Base-by-base conservation (phyloP, 2,113 vertebrate genomes). In the Anguilla rostrata region DNA sequence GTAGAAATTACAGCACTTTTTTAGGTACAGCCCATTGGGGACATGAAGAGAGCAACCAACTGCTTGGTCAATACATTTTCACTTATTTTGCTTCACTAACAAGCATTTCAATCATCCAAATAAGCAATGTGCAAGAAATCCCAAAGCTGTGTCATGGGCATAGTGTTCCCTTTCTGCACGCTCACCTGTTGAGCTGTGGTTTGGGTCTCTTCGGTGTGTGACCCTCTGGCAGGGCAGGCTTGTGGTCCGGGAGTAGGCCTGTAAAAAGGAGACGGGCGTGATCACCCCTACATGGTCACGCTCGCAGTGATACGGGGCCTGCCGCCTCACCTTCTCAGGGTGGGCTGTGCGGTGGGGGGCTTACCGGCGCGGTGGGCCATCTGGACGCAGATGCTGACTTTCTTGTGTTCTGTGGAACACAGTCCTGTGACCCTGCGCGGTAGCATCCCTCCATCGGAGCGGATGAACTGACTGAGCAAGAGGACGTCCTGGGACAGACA, bases 211-310 rank as follows among this genome's bases (percentile, higher is more conserved):
- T 98, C 34, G 96, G 93, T 88, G 96, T 84, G 49, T 95, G 94
- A 83, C 94, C 98, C 90, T 98, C 97, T 83, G 97, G 97, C 91
- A 97, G 95, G 86, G 2, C 88, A 83, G 98, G 98, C 91, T 91
- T 97, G 91, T 99, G 98, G 92, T 99, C 93, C 89, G 98, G 98
- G n/a, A 99, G 92, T n/a, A 99, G 95, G 92, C 98, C 98, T 99
- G 92, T 89, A 91, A 88, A 34, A 87, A 41, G 29, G 53, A 60
- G 16, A 81, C 4, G 41, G 16, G 4, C 66, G 20, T 43, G 43
- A 85, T 66, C 46, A 83, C 39, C 57, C 3, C 75, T 39, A 29
- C 26, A 20, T 3, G 2, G 57, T 2, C 57, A 15, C 71, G 26
- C 29, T 78, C 9, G 49, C 49, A 53, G 1, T 14, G 49, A 53